Percentiles rank a stretch among this genome's conserved stretches.
Conservation (phyloP, 2,113 vertebrate genomes). For the Piliocolobus tephrosceles region DNA sequence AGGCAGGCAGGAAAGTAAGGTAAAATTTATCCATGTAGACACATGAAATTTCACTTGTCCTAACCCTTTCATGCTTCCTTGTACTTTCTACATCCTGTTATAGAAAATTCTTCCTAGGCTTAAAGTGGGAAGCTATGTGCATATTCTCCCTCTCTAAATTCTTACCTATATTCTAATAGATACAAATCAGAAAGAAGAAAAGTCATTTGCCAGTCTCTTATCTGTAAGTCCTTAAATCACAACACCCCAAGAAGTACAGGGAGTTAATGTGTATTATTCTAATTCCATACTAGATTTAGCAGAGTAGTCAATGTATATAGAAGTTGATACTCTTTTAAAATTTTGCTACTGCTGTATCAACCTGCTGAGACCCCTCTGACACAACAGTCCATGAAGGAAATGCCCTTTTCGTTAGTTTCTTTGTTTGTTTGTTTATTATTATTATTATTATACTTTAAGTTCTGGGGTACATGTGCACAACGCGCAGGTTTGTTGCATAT, state of each 20-base stretch:
- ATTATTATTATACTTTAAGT: too few species aligned
- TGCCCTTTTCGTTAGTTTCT: background rate
- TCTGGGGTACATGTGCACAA: too few species aligned
- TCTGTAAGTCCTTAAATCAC: background rate
- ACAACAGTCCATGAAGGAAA: background rate
- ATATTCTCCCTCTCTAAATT: background rate
- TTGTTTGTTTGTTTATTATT: background rate
- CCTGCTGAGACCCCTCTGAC: background rate
- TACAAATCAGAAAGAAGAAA: background rate
- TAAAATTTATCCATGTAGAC: background rate
- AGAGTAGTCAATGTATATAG: background rate
- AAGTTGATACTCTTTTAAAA: background rate
- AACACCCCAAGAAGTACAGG: background rate
- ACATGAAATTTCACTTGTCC: background rate
- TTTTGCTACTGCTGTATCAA: background rate
- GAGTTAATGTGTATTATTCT: background rate
- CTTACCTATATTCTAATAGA: background rate
- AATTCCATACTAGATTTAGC: background rate
- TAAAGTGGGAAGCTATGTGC: background rate
- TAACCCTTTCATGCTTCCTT: background rate
- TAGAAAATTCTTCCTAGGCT: background rate
- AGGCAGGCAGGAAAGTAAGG: background rate
- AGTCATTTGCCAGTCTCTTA: background rate
- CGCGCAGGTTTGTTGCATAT: rapidly evolving
- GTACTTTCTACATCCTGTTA: background rate